A percentile compares a stretch with the other conserved stretches of the same genome.
Conservation (phyloP, 2,888 invertebrate species). For the Sipha maydis region DNA sequence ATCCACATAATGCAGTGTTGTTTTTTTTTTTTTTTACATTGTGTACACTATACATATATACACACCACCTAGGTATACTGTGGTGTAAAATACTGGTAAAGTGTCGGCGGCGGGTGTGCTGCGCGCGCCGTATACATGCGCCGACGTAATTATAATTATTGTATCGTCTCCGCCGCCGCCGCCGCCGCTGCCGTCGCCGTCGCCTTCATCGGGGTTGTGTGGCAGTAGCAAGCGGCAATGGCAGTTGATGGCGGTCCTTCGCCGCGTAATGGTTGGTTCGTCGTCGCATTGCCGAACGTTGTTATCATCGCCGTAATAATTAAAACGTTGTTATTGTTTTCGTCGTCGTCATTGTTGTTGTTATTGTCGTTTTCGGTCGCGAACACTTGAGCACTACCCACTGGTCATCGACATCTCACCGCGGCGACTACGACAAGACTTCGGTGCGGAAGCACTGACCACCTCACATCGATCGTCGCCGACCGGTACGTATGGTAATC, state of each 20-base stretch:
- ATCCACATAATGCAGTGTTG: neutral
- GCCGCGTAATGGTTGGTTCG: constrained; percentile 39
- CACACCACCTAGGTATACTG: neutral
- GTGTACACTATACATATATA: no score
- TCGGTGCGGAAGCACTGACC: no score
- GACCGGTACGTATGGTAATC: no score
- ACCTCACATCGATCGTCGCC: no score
- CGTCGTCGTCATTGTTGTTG: no score
- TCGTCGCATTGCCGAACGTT: neutral
- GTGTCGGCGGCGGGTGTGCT: constrained; percentile 35
- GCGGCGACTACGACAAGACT: no score
- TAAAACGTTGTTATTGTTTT: neutral
- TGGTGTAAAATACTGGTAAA: constrained; percentile 27
- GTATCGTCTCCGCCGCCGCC: constrained; percentile 46
- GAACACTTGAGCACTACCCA: no score
- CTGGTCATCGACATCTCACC: no score
- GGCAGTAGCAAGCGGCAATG: constrained; percentile 25
- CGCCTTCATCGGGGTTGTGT: constrained; percentile 41
- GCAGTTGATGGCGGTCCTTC: constrained; percentile 53
- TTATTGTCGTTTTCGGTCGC: neutral
- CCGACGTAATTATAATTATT: constrained; percentile 59
- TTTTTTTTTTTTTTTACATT: neutral
- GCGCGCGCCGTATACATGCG: constrained; percentile 50
- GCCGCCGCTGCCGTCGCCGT: constrained; percentile 15
- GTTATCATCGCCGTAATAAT: neutral